Base-by-base conservation (phyloP, 2,888 invertebrate species). In the Eugnorisma glareosa region DNA sequence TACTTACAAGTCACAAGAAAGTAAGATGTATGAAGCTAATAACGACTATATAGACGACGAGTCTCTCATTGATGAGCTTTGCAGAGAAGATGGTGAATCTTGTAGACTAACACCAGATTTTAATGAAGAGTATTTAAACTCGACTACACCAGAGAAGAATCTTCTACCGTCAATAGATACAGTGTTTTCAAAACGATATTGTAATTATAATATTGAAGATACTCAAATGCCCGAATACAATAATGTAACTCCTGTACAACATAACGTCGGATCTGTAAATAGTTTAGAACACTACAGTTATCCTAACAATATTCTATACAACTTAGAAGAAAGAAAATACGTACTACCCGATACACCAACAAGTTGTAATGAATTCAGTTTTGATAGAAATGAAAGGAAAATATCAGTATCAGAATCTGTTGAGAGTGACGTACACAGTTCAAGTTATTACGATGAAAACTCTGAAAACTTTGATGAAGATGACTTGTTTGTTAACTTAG, bases 21-120 rank as follows among this genome's bases (percentile, higher is more conserved):
- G 83, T 6, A 93, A 91, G 79, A 82, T 88, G 40, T 93, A 92
- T 80, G 92, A 93, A 79, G 82, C 88, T n/a, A 95, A 92, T 72
- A 93, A 93, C 74, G 96, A 96, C 68, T 96, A 96, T 63, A 96
- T 96, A 66, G 96, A 96, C 75, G 96, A 96, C 63, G 96, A 96
- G 90, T 96, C 95, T 24, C 87, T 96, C 21, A 95, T 96, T 63
- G 96, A 96, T 75, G 96, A 96, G 84, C 92, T 96, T 28, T 96
- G 96, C 69, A 93, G 96, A 90, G 96, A 96, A 90, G 96, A 96
- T 45, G 91, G 92, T 35, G 96, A 96, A 89, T 91, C 94, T 10
- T 93, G 93, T 77, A 90, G 93, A 74, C 82, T 95, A 37, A 93
- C 94, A 5, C 95, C 96, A 51, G 95, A 95, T 82, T 95, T 94